Evolutionary conservation across 2,888 invertebrate species (phyloP).

Genomic region (Pammene aurita): DNA sequence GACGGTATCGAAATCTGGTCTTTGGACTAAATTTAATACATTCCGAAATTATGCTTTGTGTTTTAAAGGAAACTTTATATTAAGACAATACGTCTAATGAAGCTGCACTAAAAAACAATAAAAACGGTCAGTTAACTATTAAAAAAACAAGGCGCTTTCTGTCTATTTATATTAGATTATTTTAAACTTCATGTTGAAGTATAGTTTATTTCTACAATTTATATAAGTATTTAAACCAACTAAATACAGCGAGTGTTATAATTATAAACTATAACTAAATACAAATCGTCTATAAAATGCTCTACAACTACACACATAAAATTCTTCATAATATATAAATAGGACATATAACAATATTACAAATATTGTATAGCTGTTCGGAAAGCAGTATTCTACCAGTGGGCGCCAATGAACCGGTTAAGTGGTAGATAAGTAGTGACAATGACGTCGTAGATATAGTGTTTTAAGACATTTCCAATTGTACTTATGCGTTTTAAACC

Average conservation of each 20-base stretch:
- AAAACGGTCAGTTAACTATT: not conserved
- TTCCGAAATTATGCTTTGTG: not conserved
- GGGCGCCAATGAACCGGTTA: not conserved
- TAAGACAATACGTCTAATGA: slow-evolving; percentile 19
- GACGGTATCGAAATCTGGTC: slow-evolving; percentile 13
- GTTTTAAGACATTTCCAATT: too few species aligned
- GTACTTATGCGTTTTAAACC: too few species aligned
- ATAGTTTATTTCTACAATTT: not conserved
- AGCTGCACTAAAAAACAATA: slow-evolving; percentile 10
- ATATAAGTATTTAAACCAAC: not conserved
- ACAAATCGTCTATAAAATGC: slow-evolving; percentile 14
- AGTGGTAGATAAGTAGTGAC: not conserved
- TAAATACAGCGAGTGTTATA: slow-evolving; percentile 3
- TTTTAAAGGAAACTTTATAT: not conserved
- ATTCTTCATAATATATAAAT: slow-evolving; percentile 20
- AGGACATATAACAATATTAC: slow-evolving; percentile 9
- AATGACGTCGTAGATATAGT: not conserved
- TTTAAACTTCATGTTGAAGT: not conserved
- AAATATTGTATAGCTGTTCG: slow-evolving; percentile 31
- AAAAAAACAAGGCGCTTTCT: not conserved
- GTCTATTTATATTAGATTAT: slow-evolving; percentile 2
- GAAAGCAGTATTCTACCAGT: slow-evolving; percentile 16
- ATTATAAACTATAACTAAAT: slow-evolving; percentile 11
- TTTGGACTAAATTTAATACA: slow-evolving; percentile 7
- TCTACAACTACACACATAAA: slow-evolving; percentile 27